phyloP scores from a whole-genome alignment of 1,140 invertebrate genomes.

The Drosophila repletoides region DNA sequence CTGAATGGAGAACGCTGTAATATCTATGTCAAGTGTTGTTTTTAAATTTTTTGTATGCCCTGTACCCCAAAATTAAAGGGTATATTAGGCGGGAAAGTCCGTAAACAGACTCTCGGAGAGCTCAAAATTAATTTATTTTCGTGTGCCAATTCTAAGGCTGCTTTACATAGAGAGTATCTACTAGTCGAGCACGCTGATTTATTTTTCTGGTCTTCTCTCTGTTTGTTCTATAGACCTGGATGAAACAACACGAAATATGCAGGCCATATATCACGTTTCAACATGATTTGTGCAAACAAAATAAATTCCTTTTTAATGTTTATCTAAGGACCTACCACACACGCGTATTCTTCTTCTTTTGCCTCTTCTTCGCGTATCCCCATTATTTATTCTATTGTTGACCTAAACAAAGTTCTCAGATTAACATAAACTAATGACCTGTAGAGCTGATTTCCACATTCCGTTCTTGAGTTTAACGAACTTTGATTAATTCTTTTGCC shows the following conservation, averaged over 20 bases:
- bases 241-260: background rate
- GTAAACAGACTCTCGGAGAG: too few species aligned
- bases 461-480: slow-evolving; percentile 49
- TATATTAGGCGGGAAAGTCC: too few species aligned
- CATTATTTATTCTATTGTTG: background rate
- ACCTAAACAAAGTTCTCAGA: background rate
- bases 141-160: too few species aligned
- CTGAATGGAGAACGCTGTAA: slow-evolving; percentile 23
- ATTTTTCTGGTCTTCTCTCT: background rate
- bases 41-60: slow-evolving; percentile 29
- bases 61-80: too few species aligned
- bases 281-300: background rate
- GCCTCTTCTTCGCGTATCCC: background rate
- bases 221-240: background rate
- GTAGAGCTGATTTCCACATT: slow-evolving; percentile 26
- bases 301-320: background rate
- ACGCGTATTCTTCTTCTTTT: background rate
- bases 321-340: background rate
- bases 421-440: slow-evolving; percentile 31
- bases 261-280: background rate
- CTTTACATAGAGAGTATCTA: too few species aligned
- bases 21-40: slow-evolving; percentile 54
- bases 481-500: slow-evolving; percentile 32
- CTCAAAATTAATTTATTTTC: too few species aligned
- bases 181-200: too few species aligned